phyloP scores from a whole-genome alignment of 2,113 vertebrate species.

The Sakesphorus luctuosus region DNA sequence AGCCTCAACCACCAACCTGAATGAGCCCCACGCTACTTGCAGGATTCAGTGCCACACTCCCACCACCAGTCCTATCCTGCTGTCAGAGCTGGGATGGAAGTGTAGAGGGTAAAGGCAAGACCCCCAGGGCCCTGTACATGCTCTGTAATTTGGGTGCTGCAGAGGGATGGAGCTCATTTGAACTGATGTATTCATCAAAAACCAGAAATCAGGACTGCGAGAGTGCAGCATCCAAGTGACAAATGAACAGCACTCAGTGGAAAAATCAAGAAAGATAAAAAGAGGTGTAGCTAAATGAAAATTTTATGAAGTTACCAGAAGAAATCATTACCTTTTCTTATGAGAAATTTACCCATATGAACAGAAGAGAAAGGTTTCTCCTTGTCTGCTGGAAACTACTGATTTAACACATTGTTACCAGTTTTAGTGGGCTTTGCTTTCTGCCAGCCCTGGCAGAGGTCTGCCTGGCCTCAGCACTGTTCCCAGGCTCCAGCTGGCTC shows the following conservation, averaged over 20 bases:
- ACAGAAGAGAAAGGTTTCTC: not conserved
- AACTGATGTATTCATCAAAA: not conserved
- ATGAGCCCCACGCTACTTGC: not conserved
- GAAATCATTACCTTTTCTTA: not conserved
- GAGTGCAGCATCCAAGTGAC: not conserved
- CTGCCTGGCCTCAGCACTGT: conserved; percentile 39
- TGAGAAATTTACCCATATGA: not conserved
- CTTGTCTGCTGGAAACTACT: not conserved
- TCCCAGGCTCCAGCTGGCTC: conserved; percentile 57
- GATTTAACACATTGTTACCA: not conserved
- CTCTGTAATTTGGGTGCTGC: not conserved
- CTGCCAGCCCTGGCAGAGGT: conserved; percentile 52
- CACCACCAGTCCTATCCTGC: too few relatives aligned
- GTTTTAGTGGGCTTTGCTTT: conserved; percentile 33
- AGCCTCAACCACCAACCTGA: not conserved
- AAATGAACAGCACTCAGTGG: not conserved
- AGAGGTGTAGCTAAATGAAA: not conserved
- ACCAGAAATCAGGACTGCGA: not conserved
- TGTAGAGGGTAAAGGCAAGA: accelerated
- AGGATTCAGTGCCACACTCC: not conserved
- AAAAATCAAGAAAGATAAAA: not conserved
- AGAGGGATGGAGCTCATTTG: not conserved
- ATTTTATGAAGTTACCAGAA: not conserved
- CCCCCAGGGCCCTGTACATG: accelerated
- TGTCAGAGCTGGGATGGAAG: not conserved